Percentiles rank a stretch among this genome's conserved stretches.
phyloP scores from a whole-genome alignment of 2,113 vertebrate species.

The Mus musculus region DNA sequence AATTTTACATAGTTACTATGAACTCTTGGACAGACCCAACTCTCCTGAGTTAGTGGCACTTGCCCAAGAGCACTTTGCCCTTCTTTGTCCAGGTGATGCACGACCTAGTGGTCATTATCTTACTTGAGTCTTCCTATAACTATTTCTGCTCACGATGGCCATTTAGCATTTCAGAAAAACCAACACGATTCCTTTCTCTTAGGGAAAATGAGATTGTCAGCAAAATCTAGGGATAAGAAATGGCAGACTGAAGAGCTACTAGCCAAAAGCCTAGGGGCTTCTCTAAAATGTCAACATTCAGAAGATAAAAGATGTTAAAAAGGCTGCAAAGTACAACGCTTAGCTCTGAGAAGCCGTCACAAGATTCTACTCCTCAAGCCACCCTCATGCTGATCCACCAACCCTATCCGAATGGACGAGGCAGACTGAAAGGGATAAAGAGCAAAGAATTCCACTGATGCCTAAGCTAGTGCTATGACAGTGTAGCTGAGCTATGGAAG shows the following conservation, averaged over 20 bases:
- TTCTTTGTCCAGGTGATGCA: not conserved
- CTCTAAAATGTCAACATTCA: constrained; percentile 52
- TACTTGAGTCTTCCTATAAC: not conserved
- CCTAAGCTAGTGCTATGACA: not conserved
- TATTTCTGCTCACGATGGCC: constrained; percentile 6
- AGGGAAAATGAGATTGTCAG: constrained; percentile 10
- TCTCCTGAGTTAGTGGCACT: not conserved
- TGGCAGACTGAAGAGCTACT: not conserved
- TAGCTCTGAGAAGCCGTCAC: constrained; percentile 42
- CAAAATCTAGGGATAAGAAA: constrained; percentile 16
- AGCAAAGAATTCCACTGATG: not conserved
- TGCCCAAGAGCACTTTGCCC: not conserved
- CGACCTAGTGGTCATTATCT: not conserved
- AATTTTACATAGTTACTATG: not conserved
- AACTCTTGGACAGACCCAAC: not conserved
- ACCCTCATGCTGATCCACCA: not conserved
- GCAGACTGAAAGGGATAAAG: not conserved
- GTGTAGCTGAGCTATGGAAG: constrained; percentile 52
- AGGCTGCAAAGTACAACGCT: constrained; percentile 31
- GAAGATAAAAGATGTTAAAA: constrained; percentile 51
- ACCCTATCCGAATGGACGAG: not conserved
- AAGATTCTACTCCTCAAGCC: not conserved
- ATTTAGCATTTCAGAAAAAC: constrained; percentile 39
- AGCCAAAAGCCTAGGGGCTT: constrained; percentile 55
- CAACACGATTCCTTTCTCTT: constrained; percentile 48